A percentile compares a stretch with the other conserved stretches of the same genome.
These are phyloP conservation scores for Cyclina sinensis DNA, from an alignment of 1,140 invertebrate species.

Conservation along the genomic window DNA sequence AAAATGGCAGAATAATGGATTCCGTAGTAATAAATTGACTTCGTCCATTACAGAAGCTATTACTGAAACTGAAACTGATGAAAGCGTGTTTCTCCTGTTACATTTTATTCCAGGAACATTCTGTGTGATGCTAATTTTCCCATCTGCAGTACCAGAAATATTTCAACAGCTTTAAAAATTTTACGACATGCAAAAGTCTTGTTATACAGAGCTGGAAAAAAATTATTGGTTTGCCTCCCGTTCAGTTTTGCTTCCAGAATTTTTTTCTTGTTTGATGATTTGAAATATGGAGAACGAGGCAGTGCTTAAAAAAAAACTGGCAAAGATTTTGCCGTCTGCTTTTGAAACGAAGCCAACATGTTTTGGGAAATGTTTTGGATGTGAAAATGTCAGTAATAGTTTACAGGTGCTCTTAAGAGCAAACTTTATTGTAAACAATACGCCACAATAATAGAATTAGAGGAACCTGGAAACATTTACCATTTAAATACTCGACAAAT, in stretches of 20 bases:
- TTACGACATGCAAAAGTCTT: not conserved
- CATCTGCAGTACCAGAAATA: not conserved
- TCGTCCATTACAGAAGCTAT: not conserved
- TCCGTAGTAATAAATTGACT: not conserved
- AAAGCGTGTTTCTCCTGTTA: not conserved
- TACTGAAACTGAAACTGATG: not conserved
- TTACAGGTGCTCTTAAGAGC: not conserved
- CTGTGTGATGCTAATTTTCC: not conserved
- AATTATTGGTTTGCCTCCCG: not conserved
- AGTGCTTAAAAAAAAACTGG: not conserved
- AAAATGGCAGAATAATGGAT: too few species aligned
- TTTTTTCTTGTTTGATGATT: conserved; percentile 7
- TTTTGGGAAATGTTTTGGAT: conserved; percentile 24
- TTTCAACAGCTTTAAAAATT: not conserved
- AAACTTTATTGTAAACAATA: not conserved
- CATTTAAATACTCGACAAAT: not conserved
- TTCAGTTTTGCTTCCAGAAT: not conserved
- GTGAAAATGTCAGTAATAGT: conserved; percentile 13
- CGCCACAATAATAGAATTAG: not conserved
- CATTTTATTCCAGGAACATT: too few species aligned
- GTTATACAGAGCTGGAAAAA: not conserved
- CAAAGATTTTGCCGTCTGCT: not conserved
- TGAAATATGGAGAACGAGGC: conserved; percentile 9
- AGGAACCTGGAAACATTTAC: not conserved
- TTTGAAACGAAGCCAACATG: conserved; percentile 4